Conservation (phyloP, 2,797 vertebrate genomes). For the Bovichtus diacanthus region DNA sequence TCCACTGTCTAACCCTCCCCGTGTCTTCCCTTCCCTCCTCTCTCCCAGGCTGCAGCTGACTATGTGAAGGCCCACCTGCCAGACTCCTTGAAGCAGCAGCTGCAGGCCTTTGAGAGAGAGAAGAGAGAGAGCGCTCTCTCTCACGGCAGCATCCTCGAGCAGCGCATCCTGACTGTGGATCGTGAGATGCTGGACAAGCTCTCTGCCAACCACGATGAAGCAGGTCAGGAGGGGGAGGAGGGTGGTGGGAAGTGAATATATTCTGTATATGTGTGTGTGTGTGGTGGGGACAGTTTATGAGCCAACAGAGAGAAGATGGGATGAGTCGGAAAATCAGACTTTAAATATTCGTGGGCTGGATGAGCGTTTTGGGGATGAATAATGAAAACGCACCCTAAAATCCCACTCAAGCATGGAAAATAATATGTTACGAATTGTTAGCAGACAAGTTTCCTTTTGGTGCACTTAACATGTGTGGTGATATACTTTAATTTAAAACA, state of each 20-base stretch:
- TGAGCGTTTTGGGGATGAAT: background rate
- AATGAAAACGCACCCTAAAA: background rate
- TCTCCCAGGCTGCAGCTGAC: constrained; percentile 93
- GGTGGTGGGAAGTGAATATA: background rate
- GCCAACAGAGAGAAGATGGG: background rate
- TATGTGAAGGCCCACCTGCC: constrained; percentile 96
- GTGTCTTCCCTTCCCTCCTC: constrained; percentile 5
- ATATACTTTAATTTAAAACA: background rate
- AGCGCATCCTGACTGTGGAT: constrained; percentile 94
- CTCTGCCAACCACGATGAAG: constrained; percentile 95
- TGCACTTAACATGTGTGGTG: background rate
- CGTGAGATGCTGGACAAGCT: constrained; percentile 97
- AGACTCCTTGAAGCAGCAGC: constrained; percentile 93
- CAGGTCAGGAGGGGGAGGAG: constrained; percentile 84
- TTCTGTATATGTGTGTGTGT: background rate
- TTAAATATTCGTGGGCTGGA: background rate
- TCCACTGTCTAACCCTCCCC: background rate
- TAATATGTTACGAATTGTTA: background rate
- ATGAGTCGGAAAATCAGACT: background rate
- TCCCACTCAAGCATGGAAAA: background rate
- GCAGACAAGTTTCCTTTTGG: background rate
- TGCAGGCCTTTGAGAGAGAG: constrained; percentile 93
- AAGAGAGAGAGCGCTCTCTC: constrained; percentile 93
- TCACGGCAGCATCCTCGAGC: constrained; percentile 94
- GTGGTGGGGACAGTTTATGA: background rate